Conservation (phyloP, 2,888 invertebrate genomes). For the Germaria angustata region DNA sequence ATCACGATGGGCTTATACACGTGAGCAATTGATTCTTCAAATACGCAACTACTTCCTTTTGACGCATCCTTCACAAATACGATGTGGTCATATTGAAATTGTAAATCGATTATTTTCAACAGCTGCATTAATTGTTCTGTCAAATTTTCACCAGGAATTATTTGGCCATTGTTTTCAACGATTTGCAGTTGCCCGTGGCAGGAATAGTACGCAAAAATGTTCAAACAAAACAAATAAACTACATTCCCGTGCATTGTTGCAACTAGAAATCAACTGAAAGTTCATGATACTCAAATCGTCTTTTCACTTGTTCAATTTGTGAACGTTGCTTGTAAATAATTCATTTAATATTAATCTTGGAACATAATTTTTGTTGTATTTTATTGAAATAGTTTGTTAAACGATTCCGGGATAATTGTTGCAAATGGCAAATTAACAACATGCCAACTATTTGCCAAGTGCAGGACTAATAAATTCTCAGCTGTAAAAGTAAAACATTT, state of each 20-base stretch:
- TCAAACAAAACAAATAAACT: background rate
- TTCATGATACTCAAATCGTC: background rate
- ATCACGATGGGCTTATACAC: slow-evolving; percentile 11
- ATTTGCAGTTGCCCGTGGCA: background rate
- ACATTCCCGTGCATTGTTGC: slow-evolving; percentile 7
- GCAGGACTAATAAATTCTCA: background rate
- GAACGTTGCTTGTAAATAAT: background rate
- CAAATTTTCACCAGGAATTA: background rate
- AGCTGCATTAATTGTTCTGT: background rate
- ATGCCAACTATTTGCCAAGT: background rate
- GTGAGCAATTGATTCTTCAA: background rate
- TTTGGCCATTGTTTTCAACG: background rate
- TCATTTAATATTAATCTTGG: slow-evolving; percentile 38
- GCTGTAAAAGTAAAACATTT: background rate
- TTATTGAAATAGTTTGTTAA: slow-evolving; percentile 19
- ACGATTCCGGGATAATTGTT: slow-evolving; percentile 7
- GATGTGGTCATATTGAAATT: slow-evolving; percentile 28
- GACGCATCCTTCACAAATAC: background rate
- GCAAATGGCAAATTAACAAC: slow-evolving; percentile 17
- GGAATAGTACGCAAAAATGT: background rate
- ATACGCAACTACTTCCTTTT: background rate
- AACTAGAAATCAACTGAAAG: background rate
- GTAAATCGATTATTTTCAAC: background rate
- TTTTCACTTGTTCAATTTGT: background rate
- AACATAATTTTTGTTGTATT: slow-evolving; percentile 33